phyloP scores from a whole-genome alignment of 2,797 vertebrate species.

The Chloroceryle inda region DNA sequence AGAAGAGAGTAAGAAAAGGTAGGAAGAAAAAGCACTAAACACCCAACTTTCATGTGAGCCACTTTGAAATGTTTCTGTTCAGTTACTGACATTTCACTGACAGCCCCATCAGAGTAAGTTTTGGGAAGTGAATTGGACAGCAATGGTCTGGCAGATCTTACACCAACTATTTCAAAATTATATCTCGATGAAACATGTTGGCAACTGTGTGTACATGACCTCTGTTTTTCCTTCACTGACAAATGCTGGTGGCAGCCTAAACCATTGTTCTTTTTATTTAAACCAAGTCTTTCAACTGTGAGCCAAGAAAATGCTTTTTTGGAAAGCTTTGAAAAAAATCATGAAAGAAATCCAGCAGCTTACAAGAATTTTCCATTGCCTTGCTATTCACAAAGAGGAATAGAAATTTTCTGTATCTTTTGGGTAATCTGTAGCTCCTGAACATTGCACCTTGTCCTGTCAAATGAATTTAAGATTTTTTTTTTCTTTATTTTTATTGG shows the following conservation, averaged over 20 bases:
- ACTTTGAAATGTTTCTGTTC: not conserved
- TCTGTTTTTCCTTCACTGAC: not conserved
- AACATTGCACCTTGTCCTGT: not conserved
- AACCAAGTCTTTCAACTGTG: conserved; percentile 31
- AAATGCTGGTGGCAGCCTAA: conserved; percentile 6
- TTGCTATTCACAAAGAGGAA: not conserved
- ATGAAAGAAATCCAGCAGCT: not conserved
- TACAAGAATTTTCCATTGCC: not conserved
- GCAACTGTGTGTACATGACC: not conserved
- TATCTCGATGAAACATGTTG: not conserved
- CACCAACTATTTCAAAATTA: not conserved
- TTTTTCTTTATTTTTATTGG: not conserved
- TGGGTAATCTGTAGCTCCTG: not conserved
- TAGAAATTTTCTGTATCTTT: not conserved
- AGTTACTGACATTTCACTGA: not conserved
- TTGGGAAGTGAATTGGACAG: not conserved
- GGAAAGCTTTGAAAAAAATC: conserved; percentile 42
- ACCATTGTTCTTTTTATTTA: conserved; percentile 40
- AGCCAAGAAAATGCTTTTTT: conserved; percentile 20
- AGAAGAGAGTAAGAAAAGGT: not conserved
- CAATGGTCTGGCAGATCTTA: not conserved
- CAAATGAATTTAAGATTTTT: not conserved
- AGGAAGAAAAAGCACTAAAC: not conserved
- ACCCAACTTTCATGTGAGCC: not conserved
- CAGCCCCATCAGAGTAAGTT: not conserved